Evolutionary conservation across 2,888 invertebrate species (phyloP), one percentile per base, ranked within the genome.

Genomic region (Andrena haemorrhoa): DNA sequence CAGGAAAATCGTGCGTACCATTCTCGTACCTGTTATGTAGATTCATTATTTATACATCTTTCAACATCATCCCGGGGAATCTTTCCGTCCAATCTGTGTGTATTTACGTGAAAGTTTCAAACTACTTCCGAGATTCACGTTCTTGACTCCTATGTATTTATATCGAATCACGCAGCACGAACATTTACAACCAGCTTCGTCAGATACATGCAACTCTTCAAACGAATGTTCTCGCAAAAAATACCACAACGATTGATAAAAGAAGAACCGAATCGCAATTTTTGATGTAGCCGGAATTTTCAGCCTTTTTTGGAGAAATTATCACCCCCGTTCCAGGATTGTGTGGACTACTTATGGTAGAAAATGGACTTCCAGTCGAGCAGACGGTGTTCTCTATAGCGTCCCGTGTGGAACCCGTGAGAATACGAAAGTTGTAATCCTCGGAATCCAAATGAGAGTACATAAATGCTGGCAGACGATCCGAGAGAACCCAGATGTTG

Each of bases 361-460:
- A 2, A 6, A 31, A 6, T 10, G 56, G 33, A 35, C 20, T 66
- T 5, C 58, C 71, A 61, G 69, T 69, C 0, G 69, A 72, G 90
- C 97, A 97, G 0, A 96, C 95, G 0, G 97, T 97, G 66, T 96
- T 96, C 83, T 95, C 95, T 56, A 97, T 96, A 1, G 97, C 97
- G 66, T 97, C 96, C 5, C 95, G 92, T 0, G 97, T 96, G 0
- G 95, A 95, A 0, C 96, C 96, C 0, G 95, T 96, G 77, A 97
- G 94, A 78, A 97, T 95, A 66, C 97, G 95, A 89, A 97, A 97
- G 89, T 97, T 97, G 0, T 96, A 95, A 23, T 96, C 96, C 0
- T 95, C 94, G 0, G 94, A 92, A 90, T 97, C 95, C 80, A 97
- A 92, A 76, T 95, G 94, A 0, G 95, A 95, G 87, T 97, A 96